Evolutionary conservation across 2,888 invertebrate genomes (phyloP).

Genomic region (Seira sanloemensis): DNA sequence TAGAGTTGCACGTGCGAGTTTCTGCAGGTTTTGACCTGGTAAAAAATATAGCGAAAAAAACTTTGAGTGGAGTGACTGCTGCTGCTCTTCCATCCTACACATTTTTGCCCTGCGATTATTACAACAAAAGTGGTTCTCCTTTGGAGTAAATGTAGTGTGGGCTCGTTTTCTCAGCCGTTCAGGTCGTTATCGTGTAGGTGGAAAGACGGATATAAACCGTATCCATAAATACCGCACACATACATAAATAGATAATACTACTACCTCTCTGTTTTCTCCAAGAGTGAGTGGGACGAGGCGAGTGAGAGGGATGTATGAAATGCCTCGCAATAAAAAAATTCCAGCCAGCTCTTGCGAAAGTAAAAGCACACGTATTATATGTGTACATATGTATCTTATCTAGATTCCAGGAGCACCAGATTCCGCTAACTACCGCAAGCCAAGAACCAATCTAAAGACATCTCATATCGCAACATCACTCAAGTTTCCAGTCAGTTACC

Average conservation of each 20-base stretch:
- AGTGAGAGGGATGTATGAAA: neutral
- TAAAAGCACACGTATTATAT: too few species aligned
- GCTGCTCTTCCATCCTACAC: neutral
- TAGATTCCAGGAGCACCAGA: neutral
- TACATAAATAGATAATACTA: neutral
- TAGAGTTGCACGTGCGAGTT: conserved; percentile 69
- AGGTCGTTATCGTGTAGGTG: conserved; percentile 34
- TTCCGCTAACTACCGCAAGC: neutral
- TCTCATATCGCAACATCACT: too few species aligned
- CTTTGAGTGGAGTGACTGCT: neutral
- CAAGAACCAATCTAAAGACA: neutral
- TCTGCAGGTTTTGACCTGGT: conserved; percentile 68
- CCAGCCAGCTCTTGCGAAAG: neutral
- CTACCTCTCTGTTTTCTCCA: neutral
- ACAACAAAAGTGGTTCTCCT: neutral
- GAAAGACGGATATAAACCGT: conserved; percentile 18
- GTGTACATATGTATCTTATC: too few species aligned
- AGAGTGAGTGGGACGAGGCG: neutral
- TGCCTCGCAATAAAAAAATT: neutral
- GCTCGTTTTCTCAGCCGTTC: conserved; percentile 42
- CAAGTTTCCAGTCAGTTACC: too few species aligned
- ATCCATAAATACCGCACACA: conserved; percentile 8
- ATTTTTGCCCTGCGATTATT: neutral
- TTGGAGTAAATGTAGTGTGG: conserved; percentile 39
- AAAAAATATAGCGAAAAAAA: conserved; percentile 39